Percentiles rank a stretch among this genome's conserved stretches.
phyloP scores from a whole-genome alignment of 2,113 vertebrate genomes.

The Xenopus laevis region DNA sequence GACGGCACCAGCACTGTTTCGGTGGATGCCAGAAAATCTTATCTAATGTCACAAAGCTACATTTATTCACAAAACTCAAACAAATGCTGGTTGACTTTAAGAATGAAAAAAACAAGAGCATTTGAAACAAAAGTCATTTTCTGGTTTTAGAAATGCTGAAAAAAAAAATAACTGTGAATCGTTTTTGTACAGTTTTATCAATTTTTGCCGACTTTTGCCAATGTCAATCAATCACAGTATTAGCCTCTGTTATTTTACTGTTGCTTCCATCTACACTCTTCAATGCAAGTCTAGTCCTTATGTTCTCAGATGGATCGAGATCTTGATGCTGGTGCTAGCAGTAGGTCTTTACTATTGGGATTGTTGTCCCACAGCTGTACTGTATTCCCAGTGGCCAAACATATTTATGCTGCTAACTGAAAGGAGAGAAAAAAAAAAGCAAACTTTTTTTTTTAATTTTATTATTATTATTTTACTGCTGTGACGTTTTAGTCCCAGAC shows the following conservation, averaged over 20 bases:
- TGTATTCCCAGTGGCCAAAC: constrained; percentile 98
- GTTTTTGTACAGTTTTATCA: constrained; percentile 76
- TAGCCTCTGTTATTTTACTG: constrained; percentile 83
- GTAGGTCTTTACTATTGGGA: constrained; percentile 77
- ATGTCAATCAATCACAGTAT: constrained; percentile 95
- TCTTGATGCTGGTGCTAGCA: constrained; percentile 82
- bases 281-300: constrained; percentile 74
- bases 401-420: constrained; percentile 99
- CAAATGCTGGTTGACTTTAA: constrained; percentile 63
- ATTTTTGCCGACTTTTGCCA: constrained; percentile 80
- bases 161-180: constrained; percentile 87
- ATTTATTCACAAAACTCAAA: constrained; percentile 16
- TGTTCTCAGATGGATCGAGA: constrained; percentile 77
- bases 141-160: constrained; percentile 77
- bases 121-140: constrained; percentile 69
- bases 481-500: constrained; percentile 99
- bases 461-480: constrained; percentile 84
- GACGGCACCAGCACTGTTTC: constrained; percentile 55
- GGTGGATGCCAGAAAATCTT: constrained; percentile 17
- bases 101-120: constrained; percentile 57
- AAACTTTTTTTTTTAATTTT: constrained; percentile 72
- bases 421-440: constrained; percentile 70
- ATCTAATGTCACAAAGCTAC: background rate
- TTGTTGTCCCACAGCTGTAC: constrained; percentile 82
- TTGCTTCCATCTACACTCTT: constrained; percentile 75